Percentiles rank a stretch among this genome's conserved stretches.
Conservation (phyloP, 2,113 vertebrate species). For the Oplegnathus fasciatus region DNA sequence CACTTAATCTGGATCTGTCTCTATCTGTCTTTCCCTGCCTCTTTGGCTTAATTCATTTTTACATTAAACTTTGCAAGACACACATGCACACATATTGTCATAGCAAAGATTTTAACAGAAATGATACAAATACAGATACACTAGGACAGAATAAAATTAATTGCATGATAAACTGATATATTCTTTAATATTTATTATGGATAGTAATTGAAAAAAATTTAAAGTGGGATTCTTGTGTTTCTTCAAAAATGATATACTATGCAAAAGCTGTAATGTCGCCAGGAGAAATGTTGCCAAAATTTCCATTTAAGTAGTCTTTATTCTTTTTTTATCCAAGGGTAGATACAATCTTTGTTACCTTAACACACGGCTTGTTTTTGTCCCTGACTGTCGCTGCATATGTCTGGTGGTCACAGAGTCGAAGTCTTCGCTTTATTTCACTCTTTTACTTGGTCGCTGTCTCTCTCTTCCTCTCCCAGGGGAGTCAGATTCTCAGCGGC, state of each 20-base stretch:
- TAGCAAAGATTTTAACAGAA: neutral
- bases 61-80: neutral
- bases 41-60: neutral
- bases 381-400: neutral
- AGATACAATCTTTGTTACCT: neutral
- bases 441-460: neutral
- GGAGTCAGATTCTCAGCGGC: slow-evolving; percentile 92
- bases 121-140: neutral
- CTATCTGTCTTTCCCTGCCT: neutral
- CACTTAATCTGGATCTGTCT: neutral
- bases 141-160: neutral
- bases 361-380: neutral
- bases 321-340: neutral
- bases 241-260: neutral
- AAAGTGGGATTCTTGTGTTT: neutral
- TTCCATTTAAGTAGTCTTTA: neutral
- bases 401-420: neutral
- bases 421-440: neutral
- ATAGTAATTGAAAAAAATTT: neutral
- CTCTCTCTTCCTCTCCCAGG: slow-evolving; percentile 79
- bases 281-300: neutral
- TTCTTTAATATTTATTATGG: neutral
- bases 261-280: neutral
- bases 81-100: neutral
- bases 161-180: neutral